phyloP scores from a whole-genome alignment of 2,888 invertebrate species.

The Scrobipalpa costella region DNA sequence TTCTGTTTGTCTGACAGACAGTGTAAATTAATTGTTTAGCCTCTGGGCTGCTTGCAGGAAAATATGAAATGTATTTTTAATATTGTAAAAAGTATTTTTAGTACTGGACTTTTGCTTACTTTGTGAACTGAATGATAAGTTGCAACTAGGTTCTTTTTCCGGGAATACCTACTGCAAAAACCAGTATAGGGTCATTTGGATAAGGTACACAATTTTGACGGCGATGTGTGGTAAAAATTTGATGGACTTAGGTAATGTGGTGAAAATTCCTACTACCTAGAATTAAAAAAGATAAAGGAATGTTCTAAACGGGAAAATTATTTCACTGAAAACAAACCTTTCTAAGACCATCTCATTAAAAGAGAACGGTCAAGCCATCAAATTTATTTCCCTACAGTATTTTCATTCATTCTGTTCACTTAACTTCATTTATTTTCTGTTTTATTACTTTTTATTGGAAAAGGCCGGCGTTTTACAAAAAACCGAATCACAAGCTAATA shows the following conservation, averaged over 20 bases:
- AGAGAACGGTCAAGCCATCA: neutral
- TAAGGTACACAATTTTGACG: too few species aligned
- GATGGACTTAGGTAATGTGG: too few species aligned
- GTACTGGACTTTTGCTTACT: neutral
- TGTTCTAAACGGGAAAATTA: too few species aligned
- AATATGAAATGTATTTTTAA: slow-evolving; percentile 10
- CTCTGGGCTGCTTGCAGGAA: neutral
- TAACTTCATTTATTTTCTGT: neutral
- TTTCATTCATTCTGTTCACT: neutral
- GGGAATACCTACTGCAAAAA: too few species aligned
- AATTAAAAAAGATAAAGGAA: too few species aligned
- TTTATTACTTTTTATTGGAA: slow-evolving; percentile 1
- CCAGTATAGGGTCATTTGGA: too few species aligned
- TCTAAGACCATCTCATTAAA: neutral
- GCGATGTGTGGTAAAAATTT: too few species aligned
- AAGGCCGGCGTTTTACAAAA: neutral
- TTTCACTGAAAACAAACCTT: too few species aligned
- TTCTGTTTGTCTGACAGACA: slow-evolving; percentile 13
- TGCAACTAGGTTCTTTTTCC: too few species aligned
- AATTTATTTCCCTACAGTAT: neutral
- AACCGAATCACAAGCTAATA: neutral
- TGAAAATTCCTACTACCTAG: too few species aligned
- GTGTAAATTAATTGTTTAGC: slow-evolving; percentile 13
- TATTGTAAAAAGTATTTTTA: slow-evolving; percentile 4
- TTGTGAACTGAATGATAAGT: neutral